A percentile compares a stretch with the other conserved stretches of the same genome.
Conservation (phyloP, 1,140 invertebrate genomes). For the Gryllus bimaculatus region DNA sequence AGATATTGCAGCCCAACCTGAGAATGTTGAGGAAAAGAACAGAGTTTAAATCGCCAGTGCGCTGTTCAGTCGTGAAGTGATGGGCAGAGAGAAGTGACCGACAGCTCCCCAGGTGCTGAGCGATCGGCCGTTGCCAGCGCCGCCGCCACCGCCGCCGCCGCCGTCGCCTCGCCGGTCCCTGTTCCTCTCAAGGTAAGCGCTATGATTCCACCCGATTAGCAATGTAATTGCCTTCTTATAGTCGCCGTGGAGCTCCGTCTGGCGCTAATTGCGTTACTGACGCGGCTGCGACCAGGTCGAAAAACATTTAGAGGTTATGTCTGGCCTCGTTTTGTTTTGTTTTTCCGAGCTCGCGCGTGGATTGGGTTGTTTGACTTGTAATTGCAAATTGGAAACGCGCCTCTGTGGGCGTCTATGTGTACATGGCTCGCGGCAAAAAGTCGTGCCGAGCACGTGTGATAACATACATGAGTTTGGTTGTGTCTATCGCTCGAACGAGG, state of each 20-base stretch:
- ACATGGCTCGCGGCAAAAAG: not conserved
- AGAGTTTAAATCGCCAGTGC: no score
- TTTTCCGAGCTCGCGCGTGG: not conserved
- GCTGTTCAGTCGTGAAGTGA: no score
- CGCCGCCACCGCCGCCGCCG: no score
- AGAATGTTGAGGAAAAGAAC: no score
- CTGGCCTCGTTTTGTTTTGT: not conserved
- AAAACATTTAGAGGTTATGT: conserved; percentile 5
- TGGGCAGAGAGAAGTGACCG: no score
- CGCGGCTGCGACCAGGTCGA: not conserved
- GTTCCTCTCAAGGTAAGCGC: not conserved
- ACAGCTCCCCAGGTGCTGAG: no score
- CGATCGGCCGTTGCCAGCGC: no score
- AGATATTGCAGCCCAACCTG: no score
- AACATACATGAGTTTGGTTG: not conserved
- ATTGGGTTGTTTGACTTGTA: not conserved
- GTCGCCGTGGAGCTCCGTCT: not conserved
- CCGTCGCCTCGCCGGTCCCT: no score
- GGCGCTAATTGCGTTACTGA: not conserved
- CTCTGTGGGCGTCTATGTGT: not conserved
- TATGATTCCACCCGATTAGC: not conserved
- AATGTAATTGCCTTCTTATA: not conserved
- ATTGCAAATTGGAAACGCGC: not conserved
- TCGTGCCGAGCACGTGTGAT: not conserved
- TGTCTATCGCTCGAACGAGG: not conserved